phyloP scores from a whole-genome alignment of 2,888 invertebrate species.

The Caenorhabditis drosophilae region DNA sequence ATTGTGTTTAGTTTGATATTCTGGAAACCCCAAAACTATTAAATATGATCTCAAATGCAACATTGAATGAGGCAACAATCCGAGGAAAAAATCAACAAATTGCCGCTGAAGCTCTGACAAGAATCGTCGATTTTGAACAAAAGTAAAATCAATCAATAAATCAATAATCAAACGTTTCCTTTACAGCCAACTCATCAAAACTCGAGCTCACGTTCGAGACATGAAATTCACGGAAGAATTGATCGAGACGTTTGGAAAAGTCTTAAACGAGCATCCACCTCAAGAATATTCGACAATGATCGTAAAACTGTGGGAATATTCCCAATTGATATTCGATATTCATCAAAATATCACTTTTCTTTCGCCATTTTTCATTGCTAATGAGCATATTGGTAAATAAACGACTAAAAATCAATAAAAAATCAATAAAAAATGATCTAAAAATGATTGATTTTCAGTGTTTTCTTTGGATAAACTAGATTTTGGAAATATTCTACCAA shows the following conservation, averaged over 20 bases:
- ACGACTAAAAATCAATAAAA: too few species aligned
- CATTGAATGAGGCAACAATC: slow-evolving; percentile 39
- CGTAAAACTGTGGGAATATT: slow-evolving; percentile 47
- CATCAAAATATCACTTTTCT: slow-evolving; percentile 44
- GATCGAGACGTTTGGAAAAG: slow-evolving; percentile 33
- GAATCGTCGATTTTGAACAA: slow-evolving; percentile 43
- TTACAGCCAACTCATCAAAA: slow-evolving; percentile 12
- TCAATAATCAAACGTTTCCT: too few species aligned
- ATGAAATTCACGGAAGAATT: slow-evolving; percentile 40
- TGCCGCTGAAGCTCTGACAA: slow-evolving; percentile 38
- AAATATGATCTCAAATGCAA: slow-evolving; percentile 43
- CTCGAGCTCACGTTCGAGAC: slow-evolving; percentile 38
- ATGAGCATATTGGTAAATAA: slow-evolving; percentile 54
- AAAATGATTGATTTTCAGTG: too few species aligned
- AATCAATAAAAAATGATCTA: too few species aligned
- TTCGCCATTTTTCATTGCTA: slow-evolving; percentile 40
- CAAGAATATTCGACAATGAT: slow-evolving; percentile 47
- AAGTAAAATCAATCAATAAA: too few species aligned
- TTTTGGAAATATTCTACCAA: slow-evolving; percentile 43
- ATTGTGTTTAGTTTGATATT: slow-evolving; percentile 51
- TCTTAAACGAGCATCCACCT: slow-evolving; percentile 42
- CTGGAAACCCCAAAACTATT: slow-evolving; percentile 41
- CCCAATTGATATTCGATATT: slow-evolving; percentile 38
- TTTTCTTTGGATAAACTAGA: slow-evolving; percentile 51
- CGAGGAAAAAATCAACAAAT: slow-evolving; percentile 49